A percentile compares a stretch with the other conserved stretches of the same genome.
These are phyloP conservation scores for Thryonomys swinderianus DNA, from an alignment of 2,113 vertebrate species.

Conservation along the genomic window DNA sequence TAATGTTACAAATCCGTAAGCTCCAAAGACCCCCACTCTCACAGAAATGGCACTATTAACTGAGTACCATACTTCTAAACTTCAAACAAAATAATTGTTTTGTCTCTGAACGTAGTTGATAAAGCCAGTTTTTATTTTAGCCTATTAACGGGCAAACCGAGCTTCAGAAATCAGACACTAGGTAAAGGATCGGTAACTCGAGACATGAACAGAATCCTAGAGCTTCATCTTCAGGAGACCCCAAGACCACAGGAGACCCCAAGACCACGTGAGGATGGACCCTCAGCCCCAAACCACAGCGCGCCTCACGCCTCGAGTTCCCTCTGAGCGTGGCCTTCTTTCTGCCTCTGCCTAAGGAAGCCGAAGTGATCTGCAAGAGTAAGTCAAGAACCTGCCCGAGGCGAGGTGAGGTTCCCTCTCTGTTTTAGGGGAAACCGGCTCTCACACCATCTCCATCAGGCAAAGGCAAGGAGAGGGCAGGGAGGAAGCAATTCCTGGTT, in stretches of 20 bases:
- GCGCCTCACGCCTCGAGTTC: neutral
- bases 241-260: neutral
- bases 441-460: neutral
- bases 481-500: neutral
- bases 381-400: neutral
- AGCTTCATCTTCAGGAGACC: neutral
- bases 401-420: neutral
- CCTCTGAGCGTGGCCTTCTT: neutral
- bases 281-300: neutral
- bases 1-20: neutral
- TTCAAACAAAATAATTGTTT: neutral
- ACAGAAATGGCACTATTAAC: neutral
- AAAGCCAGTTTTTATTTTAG: neutral
- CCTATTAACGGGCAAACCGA: neutral
- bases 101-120: neutral
- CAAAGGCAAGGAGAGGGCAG: neutral
- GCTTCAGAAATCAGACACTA: neutral
- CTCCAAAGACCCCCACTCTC: neutral
- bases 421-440: neutral
- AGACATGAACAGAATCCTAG: neutral
- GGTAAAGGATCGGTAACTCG: neutral
- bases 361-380: neutral
- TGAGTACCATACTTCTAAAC: neutral
- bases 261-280: neutral
- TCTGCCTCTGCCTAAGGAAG: neutral